A percentile compares a stretch with the other conserved stretches of the same genome.
Evolutionary conservation across 1,140 invertebrate species (phyloP).

Genomic region (Neodiprion pinetum): DNA sequence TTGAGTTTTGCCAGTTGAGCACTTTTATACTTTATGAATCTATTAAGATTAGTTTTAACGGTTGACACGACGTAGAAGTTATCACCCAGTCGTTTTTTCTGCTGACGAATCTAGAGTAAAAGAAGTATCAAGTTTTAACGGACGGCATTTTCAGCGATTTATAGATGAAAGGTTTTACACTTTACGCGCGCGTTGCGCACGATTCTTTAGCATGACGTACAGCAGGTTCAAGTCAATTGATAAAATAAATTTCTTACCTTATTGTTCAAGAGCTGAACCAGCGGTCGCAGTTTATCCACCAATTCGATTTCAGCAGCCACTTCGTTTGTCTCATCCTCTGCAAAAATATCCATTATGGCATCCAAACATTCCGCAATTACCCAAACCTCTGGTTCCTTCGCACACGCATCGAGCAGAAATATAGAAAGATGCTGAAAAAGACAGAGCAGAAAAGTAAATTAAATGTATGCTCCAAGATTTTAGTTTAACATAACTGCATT

Average conservation of each 20-base stretch:
- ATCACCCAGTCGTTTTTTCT: constrained; percentile 70
- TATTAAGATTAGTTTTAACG: constrained; percentile 71
- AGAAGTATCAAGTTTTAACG: not conserved
- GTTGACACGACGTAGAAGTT: constrained; percentile 72
- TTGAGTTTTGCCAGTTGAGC: constrained; percentile 33
- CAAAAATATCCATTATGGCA: constrained; percentile 78
- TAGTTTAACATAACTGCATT: constrained; percentile 39
- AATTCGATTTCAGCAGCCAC: constrained; percentile 70
- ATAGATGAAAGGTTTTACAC: not conserved
- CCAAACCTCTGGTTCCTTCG: constrained; percentile 68
- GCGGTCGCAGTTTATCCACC: constrained; percentile 63
- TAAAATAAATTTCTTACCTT: constrained; percentile 62
- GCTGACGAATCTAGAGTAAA: constrained; percentile 64
- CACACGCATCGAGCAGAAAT: constrained; percentile 64
- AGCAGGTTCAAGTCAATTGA: not conserved
- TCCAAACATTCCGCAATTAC: constrained; percentile 77
- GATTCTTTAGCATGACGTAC: not conserved
- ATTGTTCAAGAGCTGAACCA: constrained; percentile 69
- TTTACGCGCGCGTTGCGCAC: no score
- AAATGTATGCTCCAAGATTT: constrained; percentile 2
- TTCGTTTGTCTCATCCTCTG: constrained; percentile 75
- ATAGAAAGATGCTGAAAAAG: constrained; percentile 51
- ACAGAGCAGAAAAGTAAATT: constrained; percentile 43
- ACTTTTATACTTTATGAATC: constrained; percentile 76
- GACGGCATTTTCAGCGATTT: not conserved